Evolutionary conservation across 2,797 vertebrate genomes (phyloP), one percentile per base, ranked within the genome.

Genomic region (Oreonectes daqikongensis): DNA sequence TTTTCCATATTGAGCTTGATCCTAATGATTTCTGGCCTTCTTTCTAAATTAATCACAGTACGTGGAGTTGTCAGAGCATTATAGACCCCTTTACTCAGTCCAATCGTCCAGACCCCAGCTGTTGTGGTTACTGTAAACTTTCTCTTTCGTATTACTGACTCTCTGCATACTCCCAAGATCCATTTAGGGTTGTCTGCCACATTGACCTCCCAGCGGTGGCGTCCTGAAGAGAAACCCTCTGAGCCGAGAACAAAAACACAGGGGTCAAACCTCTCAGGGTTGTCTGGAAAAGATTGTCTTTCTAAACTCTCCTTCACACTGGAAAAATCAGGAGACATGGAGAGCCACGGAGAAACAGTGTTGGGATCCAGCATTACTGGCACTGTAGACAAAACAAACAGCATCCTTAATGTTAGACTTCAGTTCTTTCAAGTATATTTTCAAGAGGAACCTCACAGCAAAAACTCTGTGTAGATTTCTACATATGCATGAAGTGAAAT

Each of bases 121-220:
- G 12, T 81, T 0, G 92, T 85, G 11, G 90, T 91, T 28, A 94
- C 72, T 0, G 93, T 93, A 69, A 93, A 93, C 85, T 87, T 92
- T 65, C 88, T 88, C 42, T 92, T 91, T 55, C 91, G 86, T 0
- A 28, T 52, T 22, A 94, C 82, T 0, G 88, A 88, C 70, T 92
- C 87, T 50, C 75, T 88, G 84, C 93, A 94, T 42, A 95, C 89
- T 0, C 94, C 95, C 28, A 96, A 52, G 0, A 92, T 90, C 94
- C 95, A 97, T 76, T 93, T 93, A 1, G 90, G 90, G 65, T 84
- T 90, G 61, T 92, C 82, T 0, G 91, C 83, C 17, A 96, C 93
- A 17, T 83, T 11, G 5, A 95, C 86, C 11, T 95, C 94, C 95
- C 96, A 96, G 84, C 89, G 92, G 82, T 92, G 88, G 20, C 90